Evolutionary conservation across 2,113 vertebrate genomes (phyloP).

Genomic region (Uria lomvia): DNA sequence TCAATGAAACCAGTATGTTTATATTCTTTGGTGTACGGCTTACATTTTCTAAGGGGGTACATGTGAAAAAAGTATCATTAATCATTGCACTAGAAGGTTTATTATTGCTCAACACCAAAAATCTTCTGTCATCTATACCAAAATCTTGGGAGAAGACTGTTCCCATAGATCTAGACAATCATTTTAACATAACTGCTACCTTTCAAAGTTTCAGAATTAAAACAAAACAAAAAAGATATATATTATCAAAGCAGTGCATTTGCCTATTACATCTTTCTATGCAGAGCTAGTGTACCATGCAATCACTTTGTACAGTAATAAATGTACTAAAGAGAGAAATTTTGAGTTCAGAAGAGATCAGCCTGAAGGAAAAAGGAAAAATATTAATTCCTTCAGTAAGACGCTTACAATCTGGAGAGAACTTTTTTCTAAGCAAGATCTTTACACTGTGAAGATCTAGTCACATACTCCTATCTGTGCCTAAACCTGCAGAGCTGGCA

Average conservation of each 20-base stretch:
- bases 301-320: neutral
- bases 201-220: neutral
- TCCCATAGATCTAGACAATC: neutral
- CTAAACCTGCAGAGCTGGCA: slow-evolving; percentile 5
- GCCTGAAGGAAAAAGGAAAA: neutral
- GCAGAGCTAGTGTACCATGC: neutral
- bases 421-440: neutral
- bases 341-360: neutral
- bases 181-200: neutral
- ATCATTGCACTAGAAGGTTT: neutral
- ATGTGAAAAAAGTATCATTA: neutral
- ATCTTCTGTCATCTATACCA: neutral
- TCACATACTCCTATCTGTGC: neutral
- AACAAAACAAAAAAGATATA: neutral
- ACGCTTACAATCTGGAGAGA: neutral
- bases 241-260: neutral
- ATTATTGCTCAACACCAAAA: neutral
- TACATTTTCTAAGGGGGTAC: neutral
- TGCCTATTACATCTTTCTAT: neutral
- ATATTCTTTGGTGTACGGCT: neutral
- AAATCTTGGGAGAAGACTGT: neutral
- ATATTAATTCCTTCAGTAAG: neutral
- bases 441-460: neutral
- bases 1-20: neutral
- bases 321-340: neutral